Evolutionary conservation across 2,797 vertebrate genomes (phyloP).

Genomic region (Trematomus bernacchii): DNA sequence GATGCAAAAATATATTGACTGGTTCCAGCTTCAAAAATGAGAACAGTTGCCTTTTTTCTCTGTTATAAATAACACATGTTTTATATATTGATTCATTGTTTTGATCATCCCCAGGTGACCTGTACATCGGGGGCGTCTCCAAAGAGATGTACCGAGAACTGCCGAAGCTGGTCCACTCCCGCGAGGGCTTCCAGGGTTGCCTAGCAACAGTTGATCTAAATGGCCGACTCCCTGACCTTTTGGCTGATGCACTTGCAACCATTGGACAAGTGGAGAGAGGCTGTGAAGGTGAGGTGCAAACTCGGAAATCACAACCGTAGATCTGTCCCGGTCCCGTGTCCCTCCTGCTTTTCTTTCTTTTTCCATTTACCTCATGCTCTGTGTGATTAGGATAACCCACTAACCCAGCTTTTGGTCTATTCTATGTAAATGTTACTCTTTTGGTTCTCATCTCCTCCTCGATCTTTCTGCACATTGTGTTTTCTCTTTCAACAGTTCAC

Average conservation of each 20-base stretch:
- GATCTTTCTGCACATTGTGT: conserved; percentile 56
- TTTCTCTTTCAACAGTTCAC: conserved; percentile 81
- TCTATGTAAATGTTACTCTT: conserved; percentile 52
- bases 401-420: conserved; percentile 66
- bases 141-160: conserved; percentile 97
- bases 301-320: neutral
- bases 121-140: conserved; percentile 96
- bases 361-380: conserved; percentile 62
- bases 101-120: conserved; percentile 87
- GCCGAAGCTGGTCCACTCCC: conserved; percentile 96
- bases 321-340: conserved; percentile 20
- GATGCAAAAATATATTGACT: too few relatives aligned
- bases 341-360: conserved; percentile 49
- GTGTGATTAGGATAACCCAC: conserved; percentile 68
- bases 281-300: conserved; percentile 92
- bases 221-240: conserved; percentile 95
- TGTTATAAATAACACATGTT: too few relatives aligned
- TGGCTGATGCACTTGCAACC: conserved; percentile 95
- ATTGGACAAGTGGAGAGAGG: conserved; percentile 97
- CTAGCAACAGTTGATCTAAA: conserved; percentile 97
- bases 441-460: conserved; percentile 61
- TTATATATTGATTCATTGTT: conserved; percentile 7
- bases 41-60: too few relatives aligned
- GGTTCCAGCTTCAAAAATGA: too few relatives aligned
- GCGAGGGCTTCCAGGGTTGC: conserved; percentile 98